Conservation (phyloP, 2,888 invertebrate genomes). For the Agonopterix alstromeriana region DNA sequence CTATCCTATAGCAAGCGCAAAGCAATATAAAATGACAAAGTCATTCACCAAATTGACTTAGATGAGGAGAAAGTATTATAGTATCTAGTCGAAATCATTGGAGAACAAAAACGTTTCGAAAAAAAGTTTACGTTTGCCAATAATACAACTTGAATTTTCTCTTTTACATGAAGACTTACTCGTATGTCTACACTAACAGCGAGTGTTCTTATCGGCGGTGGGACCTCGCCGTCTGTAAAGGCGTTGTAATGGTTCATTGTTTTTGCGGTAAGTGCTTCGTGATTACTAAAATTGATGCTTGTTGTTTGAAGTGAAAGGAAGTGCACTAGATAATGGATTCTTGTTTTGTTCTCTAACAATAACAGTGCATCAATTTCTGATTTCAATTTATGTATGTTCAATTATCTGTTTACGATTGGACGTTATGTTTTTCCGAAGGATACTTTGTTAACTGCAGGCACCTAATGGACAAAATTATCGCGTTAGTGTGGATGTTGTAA, state of each 20-base stretch:
- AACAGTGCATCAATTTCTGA: too few relatives aligned
- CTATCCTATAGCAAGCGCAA: constrained; percentile 8
- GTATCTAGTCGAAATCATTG: constrained; percentile 11
- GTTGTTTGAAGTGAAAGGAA: constrained; percentile 59
- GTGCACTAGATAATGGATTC: constrained; percentile 41
- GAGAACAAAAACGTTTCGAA: constrained; percentile 1
- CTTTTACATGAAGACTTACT: neutral
- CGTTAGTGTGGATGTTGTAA: too few relatives aligned
- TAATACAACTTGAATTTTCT: constrained; percentile 1
- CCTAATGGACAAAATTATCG: too few relatives aligned
- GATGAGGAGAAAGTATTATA: constrained; percentile 21
- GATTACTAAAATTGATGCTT: constrained; percentile 57
- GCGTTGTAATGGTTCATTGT: constrained; percentile 59
- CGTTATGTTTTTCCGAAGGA: too few relatives aligned
- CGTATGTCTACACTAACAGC: too few relatives aligned
- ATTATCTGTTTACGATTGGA: too few relatives aligned
- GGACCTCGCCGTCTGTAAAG: constrained; percentile 16
- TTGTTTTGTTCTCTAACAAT: constrained; percentile 36
- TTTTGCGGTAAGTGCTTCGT: constrained; percentile 52
- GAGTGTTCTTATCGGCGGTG: too few relatives aligned
- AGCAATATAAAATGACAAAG: constrained; percentile 1
- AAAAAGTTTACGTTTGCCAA: constrained; percentile 1
- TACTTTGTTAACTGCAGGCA: too few relatives aligned
- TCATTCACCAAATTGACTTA: constrained; percentile 15
- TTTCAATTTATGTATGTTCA: too few relatives aligned